Evolutionary conservation across 2,113 vertebrate species (phyloP).

Genomic region (Cottus gobio): DNA sequence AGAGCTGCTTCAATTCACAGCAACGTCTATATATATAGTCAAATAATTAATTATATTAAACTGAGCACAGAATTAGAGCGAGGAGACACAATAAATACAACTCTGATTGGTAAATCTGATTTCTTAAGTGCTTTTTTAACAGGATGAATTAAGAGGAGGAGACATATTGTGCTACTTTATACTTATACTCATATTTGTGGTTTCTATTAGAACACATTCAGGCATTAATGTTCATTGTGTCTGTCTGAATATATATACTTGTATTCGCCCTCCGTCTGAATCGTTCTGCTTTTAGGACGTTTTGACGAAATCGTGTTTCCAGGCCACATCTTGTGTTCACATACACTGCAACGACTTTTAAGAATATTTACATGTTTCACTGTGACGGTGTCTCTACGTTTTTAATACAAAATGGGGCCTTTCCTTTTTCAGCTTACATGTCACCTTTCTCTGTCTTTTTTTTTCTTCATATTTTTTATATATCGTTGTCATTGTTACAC

Average conservation of each 20-base stretch:
- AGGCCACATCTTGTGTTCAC: too few relatives aligned
- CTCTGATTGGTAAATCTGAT: constrained; percentile 38
- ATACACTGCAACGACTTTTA: too few relatives aligned
- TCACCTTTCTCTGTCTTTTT: constrained; percentile 1
- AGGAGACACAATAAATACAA: not conserved
- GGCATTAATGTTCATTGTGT: too few relatives aligned
- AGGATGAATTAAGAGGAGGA: constrained; percentile 5
- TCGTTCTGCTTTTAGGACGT: too few relatives aligned
- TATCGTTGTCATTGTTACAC: not conserved
- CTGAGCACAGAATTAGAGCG: not conserved
- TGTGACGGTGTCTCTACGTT: too few relatives aligned
- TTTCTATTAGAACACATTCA: too few relatives aligned
- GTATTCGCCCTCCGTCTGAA: too few relatives aligned
- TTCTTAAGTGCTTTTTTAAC: constrained; percentile 22
- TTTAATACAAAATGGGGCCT: not conserved
- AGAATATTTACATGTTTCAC: too few relatives aligned
- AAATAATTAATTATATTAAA: not conserved
- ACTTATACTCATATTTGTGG: not conserved
- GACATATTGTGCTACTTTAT: not conserved
- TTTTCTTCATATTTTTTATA: not conserved
- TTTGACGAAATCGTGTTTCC: too few relatives aligned
- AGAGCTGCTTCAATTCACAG: not conserved
- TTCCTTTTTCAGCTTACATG: not conserved
- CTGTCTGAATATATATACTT: too few relatives aligned
- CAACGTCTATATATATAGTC: not conserved